Evolutionary conservation across 2,888 invertebrate genomes (phyloP).

Genomic region (Mythimna loreyi): DNA sequence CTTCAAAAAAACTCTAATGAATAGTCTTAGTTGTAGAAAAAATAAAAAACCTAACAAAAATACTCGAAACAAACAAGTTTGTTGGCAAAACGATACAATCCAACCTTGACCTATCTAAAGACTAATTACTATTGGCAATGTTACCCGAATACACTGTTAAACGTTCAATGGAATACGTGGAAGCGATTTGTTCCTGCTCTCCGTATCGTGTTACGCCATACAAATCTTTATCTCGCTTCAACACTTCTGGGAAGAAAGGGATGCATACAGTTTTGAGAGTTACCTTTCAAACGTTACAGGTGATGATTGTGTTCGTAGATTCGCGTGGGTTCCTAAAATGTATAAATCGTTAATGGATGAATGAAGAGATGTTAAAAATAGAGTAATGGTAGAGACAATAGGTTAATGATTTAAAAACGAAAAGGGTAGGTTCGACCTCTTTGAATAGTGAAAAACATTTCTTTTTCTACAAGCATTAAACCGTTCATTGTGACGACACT

Average conservation of each 20-base stretch:
- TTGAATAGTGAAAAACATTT: too few relatives aligned
- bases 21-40: background rate
- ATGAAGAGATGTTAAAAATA: slow-evolving; percentile 17
- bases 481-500: too few relatives aligned
- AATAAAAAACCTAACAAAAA: slow-evolving; percentile 40
- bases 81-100: slow-evolving; percentile 73
- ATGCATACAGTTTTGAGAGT: slow-evolving; percentile 20
- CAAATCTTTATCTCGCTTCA: slow-evolving; percentile 25
- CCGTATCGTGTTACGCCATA: slow-evolving; percentile 61
- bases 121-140: slow-evolving; percentile 83
- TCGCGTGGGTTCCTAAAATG: slow-evolving; percentile 31
- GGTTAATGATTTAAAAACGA: background rate
- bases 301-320: slow-evolving; percentile 26
- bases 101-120: slow-evolving; percentile 85
- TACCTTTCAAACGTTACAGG: slow-evolving; percentile 37
- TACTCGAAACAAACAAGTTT: slow-evolving; percentile 62
- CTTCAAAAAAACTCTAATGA: background rate
- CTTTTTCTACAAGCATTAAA: too few relatives aligned
- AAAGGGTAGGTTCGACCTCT: background rate
- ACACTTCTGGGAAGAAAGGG: slow-evolving; percentile 16
- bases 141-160: slow-evolving; percentile 64
- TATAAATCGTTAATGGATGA: slow-evolving; percentile 36
- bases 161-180: slow-evolving; percentile 62
- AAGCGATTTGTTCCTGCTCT: slow-evolving; percentile 49
- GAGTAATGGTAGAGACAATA: slow-evolving; percentile 4